These are phyloP conservation scores for Hedychridium roseum DNA, from an alignment of 2,888 invertebrate species.

Conservation along the genomic window DNA sequence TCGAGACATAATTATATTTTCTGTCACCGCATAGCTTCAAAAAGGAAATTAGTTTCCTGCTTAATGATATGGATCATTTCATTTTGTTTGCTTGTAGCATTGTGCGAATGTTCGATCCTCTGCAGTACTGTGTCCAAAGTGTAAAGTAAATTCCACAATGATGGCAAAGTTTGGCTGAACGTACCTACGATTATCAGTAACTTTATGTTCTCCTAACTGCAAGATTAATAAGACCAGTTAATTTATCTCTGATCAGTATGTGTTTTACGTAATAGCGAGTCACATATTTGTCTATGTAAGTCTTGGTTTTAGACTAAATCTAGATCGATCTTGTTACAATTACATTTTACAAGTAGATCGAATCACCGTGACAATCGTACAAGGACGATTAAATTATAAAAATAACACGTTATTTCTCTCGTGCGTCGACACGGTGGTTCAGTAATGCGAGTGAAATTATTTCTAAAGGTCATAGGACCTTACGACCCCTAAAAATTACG, in stretches of 20 bases:
- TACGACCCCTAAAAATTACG: constrained; percentile 2
- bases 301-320: constrained; percentile 27
- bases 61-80: constrained; percentile 51
- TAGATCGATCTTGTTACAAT: constrained; percentile 26
- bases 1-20: constrained; percentile 6
- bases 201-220: constrained; percentile 38
- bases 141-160: constrained; percentile 10
- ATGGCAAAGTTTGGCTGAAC: constrained; percentile 34
- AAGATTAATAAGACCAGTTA: constrained; percentile 40
- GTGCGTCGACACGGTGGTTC: constrained; percentile 44
- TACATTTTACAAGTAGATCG: constrained; percentile 33
- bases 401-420: constrained; percentile 55
- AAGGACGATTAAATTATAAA: constrained; percentile 56
- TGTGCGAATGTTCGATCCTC: constrained; percentile 2
- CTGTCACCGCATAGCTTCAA: background rate
- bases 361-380: constrained; percentile 48
- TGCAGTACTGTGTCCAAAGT: background rate
- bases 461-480: too few relatives aligned
- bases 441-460: too few relatives aligned
- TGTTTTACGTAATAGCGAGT: background rate
- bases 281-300: constrained; percentile 22
- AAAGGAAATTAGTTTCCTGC: constrained; percentile 7
- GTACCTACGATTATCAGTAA: constrained; percentile 43
- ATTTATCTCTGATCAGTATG: constrained; percentile 2
- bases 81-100: constrained; percentile 8